Base-by-base conservation (phyloP, 1,140 invertebrate genomes). In the Panagrolaimus sp. region DNA sequence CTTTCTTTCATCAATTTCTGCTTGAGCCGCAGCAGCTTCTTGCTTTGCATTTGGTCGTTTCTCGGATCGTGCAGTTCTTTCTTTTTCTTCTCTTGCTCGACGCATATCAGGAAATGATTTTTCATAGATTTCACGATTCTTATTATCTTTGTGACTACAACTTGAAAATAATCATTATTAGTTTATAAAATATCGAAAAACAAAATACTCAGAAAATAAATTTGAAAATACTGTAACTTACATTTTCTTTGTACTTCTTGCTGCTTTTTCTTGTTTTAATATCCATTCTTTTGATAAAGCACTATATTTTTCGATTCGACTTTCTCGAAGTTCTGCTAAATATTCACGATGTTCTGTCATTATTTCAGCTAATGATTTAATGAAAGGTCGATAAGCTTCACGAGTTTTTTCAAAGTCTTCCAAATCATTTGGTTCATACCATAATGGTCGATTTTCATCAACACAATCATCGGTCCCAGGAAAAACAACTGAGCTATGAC, bases 391-490 rank as follows among this genome's bases (percentile, higher is more conserved):
- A 58, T 21, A 21, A 26, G 8, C 28, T 58, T 58, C 52, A 12
- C 14, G 52, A 28, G 21, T 7, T 2, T 58, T n/a, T 12, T 26
- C 52, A 58, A 58, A 58, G 5, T 58, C 52, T 12, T 12, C 28
- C 21, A 58, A 26, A 21, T 58, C 52, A 21, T 58, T n/a, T 21
- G 52, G 52, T 8, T 58, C 21, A 17, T 58, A 58, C 8, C 14
- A 21, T 28, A 58, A 58, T 17, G 52, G 52, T 10, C 52, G 21
- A 58, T 58, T 58, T 28, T 58, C 52, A 0, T 28, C 52, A 58
- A 21, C 52, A 14, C 21, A 26, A 58, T 58, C 52, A 26, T 58
- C 52, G 3, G 14, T 58, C 4, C 21, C 10, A 4, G 52, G 52
- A 14, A 58, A 28, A 58, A 58, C 8, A 2, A 58, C 17, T 12